Evolutionary conservation across 2,797 vertebrate genomes (phyloP), one percentile per base, ranked within the genome.

Genomic region (Tamandua tetradactyla): DNA sequence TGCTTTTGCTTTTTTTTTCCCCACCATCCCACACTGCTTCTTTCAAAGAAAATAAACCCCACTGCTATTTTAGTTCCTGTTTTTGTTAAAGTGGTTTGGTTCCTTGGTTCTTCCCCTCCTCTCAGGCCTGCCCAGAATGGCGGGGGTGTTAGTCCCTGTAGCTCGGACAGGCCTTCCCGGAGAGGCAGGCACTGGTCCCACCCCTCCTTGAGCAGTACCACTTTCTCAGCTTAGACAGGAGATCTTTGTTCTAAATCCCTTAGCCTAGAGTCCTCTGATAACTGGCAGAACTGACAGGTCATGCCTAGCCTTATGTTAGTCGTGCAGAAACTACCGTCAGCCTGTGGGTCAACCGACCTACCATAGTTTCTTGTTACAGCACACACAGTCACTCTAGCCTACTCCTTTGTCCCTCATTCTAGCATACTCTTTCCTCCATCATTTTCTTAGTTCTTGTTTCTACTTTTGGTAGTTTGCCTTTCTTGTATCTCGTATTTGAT

Each of bases 1-100:
- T n/a, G n/a, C n/a, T n/a, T n/a, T n/a, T n/a, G n/a, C n/a, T n/a
- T n/a, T n/a, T n/a, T n/a, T n/a, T n/a, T 32, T 22, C 12, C 64
- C 75, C 10, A 59, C 35, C 35, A 69, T 37, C 62, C 61, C 42
- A 27, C 44, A 49, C 35, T 49, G 30, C 23, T 11, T 71, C 30
- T 89, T 13, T 13, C 87, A 44, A 93, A 71, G 59, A 95, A 66
- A 89, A 47, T 44, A 52, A 94, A 35, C 75, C 13, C 7, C 84
- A 23, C 57, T 87, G 37, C 49, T 93, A 78, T 22, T 93, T 94
- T 4, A 87, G 20, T 74, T 93, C 47, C 69, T 79, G 59, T n/a
- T 95, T 94, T 93, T 79, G 83, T 75, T 86, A 37, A 89, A 72
- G 42, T 76, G 47, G 17, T 64, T 91, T 30, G 22, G 7, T 13